Conservation (phyloP, 2,113 vertebrate genomes). For the Nannospalax galili region DNA sequence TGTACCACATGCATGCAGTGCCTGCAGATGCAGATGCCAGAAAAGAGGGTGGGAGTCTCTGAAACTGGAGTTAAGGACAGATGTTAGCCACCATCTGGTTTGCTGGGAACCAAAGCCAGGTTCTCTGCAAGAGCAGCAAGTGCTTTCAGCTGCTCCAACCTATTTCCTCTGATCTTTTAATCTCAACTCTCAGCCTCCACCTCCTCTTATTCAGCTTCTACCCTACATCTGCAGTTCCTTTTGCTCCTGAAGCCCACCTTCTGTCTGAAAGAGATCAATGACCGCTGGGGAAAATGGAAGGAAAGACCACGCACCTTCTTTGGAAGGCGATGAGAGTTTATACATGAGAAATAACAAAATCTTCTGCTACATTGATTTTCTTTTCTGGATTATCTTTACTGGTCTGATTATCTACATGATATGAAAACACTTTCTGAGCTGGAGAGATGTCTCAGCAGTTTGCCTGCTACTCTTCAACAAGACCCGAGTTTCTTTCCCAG, state of each 20-base stretch:
- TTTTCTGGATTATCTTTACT: neutral
- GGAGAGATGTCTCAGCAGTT: neutral
- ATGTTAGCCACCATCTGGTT: too few species aligned
- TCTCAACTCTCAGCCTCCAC: neutral
- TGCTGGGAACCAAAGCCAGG: too few species aligned
- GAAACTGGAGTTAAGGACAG: too few species aligned
- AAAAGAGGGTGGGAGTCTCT: too few species aligned
- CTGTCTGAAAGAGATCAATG: neutral
- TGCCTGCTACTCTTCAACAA: too few species aligned
- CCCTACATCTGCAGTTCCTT: neutral
- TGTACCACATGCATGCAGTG: too few species aligned
- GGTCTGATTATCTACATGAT: neutral
- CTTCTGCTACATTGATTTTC: neutral
- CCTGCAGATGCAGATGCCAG: too few species aligned
- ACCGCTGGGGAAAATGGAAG: neutral
- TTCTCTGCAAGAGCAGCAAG: too few species aligned
- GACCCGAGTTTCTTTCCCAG: neutral
- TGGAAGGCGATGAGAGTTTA: neutral
- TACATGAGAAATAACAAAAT: neutral
- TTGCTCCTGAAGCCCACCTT: neutral
- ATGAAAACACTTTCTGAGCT: neutral
- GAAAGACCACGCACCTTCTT: neutral
- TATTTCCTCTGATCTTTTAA: neutral
- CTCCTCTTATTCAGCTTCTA: neutral
- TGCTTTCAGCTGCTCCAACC: too few species aligned